Evolutionary conservation across 2,888 invertebrate species (phyloP), one percentile per base, ranked within the genome.

Genomic region (Venusia cambrica): DNA sequence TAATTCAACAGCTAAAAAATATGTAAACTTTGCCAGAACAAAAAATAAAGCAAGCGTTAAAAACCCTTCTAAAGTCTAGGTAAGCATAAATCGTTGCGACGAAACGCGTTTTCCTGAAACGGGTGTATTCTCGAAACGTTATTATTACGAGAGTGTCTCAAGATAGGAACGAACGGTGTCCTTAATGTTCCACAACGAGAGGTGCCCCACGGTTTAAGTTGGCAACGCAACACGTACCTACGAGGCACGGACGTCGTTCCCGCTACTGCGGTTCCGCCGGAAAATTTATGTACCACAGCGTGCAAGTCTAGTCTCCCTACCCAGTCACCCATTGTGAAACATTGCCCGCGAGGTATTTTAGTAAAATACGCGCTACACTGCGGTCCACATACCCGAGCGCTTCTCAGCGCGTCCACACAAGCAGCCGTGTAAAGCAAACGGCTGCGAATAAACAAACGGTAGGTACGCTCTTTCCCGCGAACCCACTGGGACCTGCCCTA

Each of bases 281-380:
- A 73, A 78, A 83, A 84, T 84, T 80, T 84, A 84, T 84, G 73
- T 77, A 77, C 75, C 74, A 74, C 72, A 74, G 73, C 72, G 72
- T 74, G 75, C 78, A 77, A 74, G 70, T 72, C 71, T 73, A 62
- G 62, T 62, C 62, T 60, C 51, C 59, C 51, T 67, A 75, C 72
- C 63, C 36, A 60, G 69, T 55, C 53, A 61, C 57, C 52, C 60
- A 52, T 46, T 56, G 54, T 61, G 63, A 62, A 68, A 67, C 63
- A 68, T 66, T 61, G 53, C 56, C 45, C 61, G 44, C 46, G 48
- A 60, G 64, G 55, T 53, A 57, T 65, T 68, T 57, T 55, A 61
- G 57, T 56, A 40, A 49, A 51, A 52, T 55, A 49, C 65, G 56
- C 63, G 40, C 45, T 77, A 61, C 70, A 79, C 56, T 73, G 78